Evolutionary conservation across 1,140 invertebrate species (phyloP).

Genomic region (Meloidogyne floridensis): DNA sequence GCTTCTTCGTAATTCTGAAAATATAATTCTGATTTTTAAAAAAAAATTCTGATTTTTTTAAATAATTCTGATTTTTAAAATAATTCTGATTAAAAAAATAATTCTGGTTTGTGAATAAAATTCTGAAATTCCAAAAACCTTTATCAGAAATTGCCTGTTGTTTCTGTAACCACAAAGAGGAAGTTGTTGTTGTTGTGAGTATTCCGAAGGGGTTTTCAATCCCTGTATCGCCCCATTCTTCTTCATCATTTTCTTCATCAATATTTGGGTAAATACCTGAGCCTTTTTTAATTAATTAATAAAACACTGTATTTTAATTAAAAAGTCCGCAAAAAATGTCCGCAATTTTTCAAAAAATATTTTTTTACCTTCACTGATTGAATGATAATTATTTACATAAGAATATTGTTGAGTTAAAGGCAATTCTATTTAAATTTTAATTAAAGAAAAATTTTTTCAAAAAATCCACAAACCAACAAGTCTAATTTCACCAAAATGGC

Average conservation of each 20-base stretch:
- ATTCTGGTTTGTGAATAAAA: background rate
- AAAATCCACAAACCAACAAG: conserved; percentile 40
- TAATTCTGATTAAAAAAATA: conserved; percentile 21
- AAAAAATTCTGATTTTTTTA: background rate
- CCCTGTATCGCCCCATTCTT: conserved; percentile 9
- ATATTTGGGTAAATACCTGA: conserved; percentile 22
- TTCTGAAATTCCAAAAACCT: background rate
- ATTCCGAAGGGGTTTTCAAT: background rate
- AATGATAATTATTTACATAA: background rate
- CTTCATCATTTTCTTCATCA: conserved; percentile 11
- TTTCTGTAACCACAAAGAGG: conserved; percentile 22
- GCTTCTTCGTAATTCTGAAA: conserved; percentile 31
- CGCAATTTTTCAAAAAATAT: background rate
- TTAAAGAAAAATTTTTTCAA: too few species aligned
- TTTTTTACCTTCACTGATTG: conserved; percentile 19
- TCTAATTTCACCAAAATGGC: conserved; percentile 49
- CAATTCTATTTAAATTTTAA: conserved; percentile 20
- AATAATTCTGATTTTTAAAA: too few species aligned
- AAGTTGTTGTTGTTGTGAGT: conserved; percentile 9
- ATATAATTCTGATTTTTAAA: background rate
- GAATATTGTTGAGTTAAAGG: background rate
- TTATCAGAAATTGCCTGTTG: conserved; percentile 16
- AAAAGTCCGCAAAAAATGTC: background rate
- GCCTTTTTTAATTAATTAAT: background rate
- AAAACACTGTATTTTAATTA: too few species aligned